A percentile compares a stretch with the other conserved stretches of the same genome.
Evolutionary conservation across 2,888 invertebrate genomes (phyloP).

Genomic region (Neoscelio sp.): DNA sequence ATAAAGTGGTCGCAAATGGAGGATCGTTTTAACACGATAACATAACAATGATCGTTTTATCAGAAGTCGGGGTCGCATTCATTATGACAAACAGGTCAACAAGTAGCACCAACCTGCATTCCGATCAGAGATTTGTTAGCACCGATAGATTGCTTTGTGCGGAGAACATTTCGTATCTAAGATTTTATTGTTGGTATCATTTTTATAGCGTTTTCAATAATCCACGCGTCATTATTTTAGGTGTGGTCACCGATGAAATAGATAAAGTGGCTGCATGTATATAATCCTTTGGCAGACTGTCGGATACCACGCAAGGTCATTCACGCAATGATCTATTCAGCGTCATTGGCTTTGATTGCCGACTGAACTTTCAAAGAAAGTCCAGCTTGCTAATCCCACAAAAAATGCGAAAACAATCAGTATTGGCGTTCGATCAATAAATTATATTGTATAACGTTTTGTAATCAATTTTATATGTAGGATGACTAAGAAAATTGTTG

Average conservation of each 20-base stretch:
- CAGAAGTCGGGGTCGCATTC: constrained; percentile 40
- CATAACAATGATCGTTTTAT: constrained; percentile 55
- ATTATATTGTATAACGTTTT: constrained; percentile 4
- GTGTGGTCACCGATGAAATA: constrained; percentile 64
- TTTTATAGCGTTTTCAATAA: constrained; percentile 47
- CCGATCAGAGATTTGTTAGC: constrained; percentile 60
- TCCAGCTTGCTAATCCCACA: neutral
- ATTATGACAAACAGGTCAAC: constrained; percentile 47
- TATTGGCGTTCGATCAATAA: constrained; percentile 20
- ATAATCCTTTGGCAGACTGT: constrained; percentile 34
- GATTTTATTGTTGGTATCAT: constrained; percentile 33
- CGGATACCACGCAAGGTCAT: constrained; percentile 55
- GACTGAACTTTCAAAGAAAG: constrained; percentile 41
- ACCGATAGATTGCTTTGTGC: constrained; percentile 29
- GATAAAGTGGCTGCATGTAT: constrained; percentile 38
- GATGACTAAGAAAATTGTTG: constrained; percentile 30
- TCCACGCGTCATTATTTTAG: constrained; percentile 55
- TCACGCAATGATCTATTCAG: neutral
- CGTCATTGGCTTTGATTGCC: constrained; percentile 7
- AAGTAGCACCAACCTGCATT: constrained; percentile 58
- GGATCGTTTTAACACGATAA: constrained; percentile 31
- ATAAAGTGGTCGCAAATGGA: constrained; percentile 45
- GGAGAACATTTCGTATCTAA: constrained; percentile 23
- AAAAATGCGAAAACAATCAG: constrained; percentile 27
- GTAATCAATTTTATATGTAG: constrained; percentile 15